Conservation (phyloP, 2,888 invertebrate genomes). For the Nephrotoma guestfalica region DNA sequence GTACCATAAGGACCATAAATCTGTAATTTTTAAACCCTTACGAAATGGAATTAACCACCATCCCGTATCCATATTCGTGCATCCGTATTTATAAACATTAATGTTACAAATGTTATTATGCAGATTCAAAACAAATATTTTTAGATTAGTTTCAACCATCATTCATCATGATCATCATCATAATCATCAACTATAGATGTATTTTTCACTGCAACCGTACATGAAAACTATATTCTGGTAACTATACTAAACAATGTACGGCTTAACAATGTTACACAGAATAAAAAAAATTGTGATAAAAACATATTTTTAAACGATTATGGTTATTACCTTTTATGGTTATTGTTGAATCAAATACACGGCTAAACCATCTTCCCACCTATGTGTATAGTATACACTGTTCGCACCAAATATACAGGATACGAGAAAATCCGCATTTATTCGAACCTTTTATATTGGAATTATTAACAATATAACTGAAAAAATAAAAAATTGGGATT, state of each 20-base stretch:
- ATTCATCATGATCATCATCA: background rate
- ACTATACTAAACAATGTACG: background rate
- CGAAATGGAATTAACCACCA: background rate
- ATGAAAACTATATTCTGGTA: background rate
- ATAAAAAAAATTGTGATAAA: background rate
- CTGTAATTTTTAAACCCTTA: no score
- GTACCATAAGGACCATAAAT: no score
- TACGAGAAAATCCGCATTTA: background rate
- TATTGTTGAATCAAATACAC: background rate
- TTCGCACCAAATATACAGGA: background rate
- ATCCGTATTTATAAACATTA: background rate
- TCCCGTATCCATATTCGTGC: background rate
- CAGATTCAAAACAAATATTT: background rate
- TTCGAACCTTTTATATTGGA: background rate
- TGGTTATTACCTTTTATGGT: background rate
- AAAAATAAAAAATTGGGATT: background rate
- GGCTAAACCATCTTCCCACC: background rate
- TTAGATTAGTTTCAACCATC: background rate
- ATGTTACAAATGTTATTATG: background rate
- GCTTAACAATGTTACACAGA: background rate
- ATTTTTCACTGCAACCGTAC: background rate
- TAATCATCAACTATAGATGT: background rate
- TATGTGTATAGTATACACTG: background rate
- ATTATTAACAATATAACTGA: background rate
- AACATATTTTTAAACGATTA: background rate